phyloP scores from a whole-genome alignment of 2,888 invertebrate species.

The Philonicus albiceps region DNA sequence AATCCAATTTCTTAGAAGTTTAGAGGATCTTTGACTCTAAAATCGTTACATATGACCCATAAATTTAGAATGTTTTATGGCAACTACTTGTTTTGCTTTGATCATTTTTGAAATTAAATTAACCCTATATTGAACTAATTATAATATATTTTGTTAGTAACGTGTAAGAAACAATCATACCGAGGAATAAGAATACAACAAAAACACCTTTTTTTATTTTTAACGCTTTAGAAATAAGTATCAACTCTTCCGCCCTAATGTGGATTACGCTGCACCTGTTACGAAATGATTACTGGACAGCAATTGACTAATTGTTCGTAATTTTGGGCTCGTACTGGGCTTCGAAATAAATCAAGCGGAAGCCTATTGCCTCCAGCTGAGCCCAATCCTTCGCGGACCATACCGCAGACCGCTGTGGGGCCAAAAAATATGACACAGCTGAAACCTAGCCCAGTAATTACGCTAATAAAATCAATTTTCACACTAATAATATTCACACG shows the following conservation, averaged over 20 bases:
- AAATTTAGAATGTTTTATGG: no score
- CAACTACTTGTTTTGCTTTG: no score
- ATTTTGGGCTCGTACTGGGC: neutral
- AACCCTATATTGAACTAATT: no score
- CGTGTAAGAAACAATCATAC: no score
- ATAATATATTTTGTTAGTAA: no score
- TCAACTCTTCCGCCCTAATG: neutral
- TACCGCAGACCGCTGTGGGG: neutral
- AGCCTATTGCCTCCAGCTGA: neutral
- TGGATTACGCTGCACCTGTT: neutral
- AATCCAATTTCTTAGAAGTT: no score
- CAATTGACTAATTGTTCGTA: neutral
- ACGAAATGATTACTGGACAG: neutral
- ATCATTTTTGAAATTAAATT: no score
- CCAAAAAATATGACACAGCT: neutral
- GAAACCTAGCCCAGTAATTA: slow-evolving; percentile 15
- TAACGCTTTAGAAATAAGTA: neutral
- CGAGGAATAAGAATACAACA: no score
- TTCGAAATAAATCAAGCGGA: neutral
- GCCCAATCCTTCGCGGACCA: neutral
- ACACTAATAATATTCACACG: slow-evolving; percentile 16
- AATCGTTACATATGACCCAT: no score
- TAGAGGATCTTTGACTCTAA: no score
- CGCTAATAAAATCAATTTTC: slow-evolving; percentile 34
- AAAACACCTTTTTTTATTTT: neutral